Evolutionary conservation across 2,888 invertebrate species (phyloP).

Genomic region (Gisinianus flammeolus): DNA sequence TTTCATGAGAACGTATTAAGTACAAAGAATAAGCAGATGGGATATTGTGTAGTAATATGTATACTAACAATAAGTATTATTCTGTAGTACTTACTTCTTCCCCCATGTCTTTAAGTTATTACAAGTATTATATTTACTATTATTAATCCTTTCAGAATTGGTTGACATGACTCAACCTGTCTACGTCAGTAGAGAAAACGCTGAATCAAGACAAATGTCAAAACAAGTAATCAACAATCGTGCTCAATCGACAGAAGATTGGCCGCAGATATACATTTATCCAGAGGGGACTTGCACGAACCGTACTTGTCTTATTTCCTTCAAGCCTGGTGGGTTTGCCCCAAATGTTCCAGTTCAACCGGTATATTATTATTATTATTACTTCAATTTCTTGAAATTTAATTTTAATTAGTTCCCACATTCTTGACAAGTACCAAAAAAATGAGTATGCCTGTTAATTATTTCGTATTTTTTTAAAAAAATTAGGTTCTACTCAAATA

Average conservation of each 20-base stretch:
- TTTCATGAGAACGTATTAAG: background rate
- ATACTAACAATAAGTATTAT: too few relatives aligned
- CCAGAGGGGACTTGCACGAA: slow-evolving; percentile 98
- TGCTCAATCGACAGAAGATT: slow-evolving; percentile 80
- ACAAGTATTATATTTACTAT: too few relatives aligned
- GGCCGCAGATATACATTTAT: slow-evolving; percentile 87
- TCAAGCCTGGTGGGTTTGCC: slow-evolving; percentile 80
- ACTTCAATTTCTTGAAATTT: too few relatives aligned
- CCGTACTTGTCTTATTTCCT: slow-evolving; percentile 75
- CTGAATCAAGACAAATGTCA: slow-evolving; percentile 87
- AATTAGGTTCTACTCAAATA: slow-evolving; percentile 66
- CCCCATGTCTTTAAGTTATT: too few relatives aligned
- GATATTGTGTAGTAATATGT: too few relatives aligned
- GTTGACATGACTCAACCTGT: slow-evolving; percentile 95
- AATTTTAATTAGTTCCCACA: too few relatives aligned
- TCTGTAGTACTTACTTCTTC: too few relatives aligned
- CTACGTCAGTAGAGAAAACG: slow-evolving; percentile 91
- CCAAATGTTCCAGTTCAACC: slow-evolving; percentile 96
- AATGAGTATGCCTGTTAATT: too few relatives aligned
- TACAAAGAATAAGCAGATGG: too few relatives aligned
- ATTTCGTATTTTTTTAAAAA: slow-evolving; percentile 65
- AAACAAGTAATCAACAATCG: slow-evolving; percentile 86
- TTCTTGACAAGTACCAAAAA: too few relatives aligned
- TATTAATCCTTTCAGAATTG: slow-evolving; percentile 69
- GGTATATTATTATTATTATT: too few relatives aligned